Conservation (phyloP, 2,797 vertebrate genomes). For the Pangasius mekongensis region DNA sequence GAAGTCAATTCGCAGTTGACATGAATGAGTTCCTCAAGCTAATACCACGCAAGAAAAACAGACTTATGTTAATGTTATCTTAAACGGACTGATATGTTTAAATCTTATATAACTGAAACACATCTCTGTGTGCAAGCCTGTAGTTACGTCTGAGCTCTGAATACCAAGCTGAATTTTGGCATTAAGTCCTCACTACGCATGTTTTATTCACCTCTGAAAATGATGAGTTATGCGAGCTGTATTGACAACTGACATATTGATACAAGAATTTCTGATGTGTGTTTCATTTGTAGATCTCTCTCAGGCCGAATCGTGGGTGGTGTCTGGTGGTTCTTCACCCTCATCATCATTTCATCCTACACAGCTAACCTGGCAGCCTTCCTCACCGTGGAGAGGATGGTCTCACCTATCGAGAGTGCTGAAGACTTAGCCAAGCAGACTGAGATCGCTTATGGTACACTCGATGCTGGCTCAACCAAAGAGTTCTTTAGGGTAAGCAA, state of each 20-base stretch:
- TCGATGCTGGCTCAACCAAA: conserved; percentile 97
- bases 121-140: not conserved
- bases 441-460: conserved; percentile 95
- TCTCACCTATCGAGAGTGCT: conserved; percentile 97
- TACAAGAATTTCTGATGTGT: not conserved
- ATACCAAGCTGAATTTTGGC: not conserved
- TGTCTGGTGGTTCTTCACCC: conserved; percentile 99
- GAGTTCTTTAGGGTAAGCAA: conserved; percentile 96
- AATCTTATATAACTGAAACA: not conserved
- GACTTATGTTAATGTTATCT: not conserved
- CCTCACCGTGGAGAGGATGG: conserved; percentile 98
- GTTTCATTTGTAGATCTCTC: conserved; percentile 81
- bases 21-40: not conserved
- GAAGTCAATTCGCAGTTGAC: not conserved
- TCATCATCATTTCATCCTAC: conserved; percentile 99
- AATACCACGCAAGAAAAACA: not conserved
- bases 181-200: not conserved
- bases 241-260: not conserved
- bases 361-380: conserved; percentile 98
- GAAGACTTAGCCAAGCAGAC: conserved; percentile 99
- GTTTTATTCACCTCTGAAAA: not conserved
- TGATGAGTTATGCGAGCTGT: not conserved
- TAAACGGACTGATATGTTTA: not conserved
- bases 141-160: not conserved
- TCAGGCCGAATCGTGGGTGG: conserved; percentile 97